Base-by-base conservation (phyloP, 2,797 vertebrate genomes). In the Tenualosa thibaudeaui region DNA sequence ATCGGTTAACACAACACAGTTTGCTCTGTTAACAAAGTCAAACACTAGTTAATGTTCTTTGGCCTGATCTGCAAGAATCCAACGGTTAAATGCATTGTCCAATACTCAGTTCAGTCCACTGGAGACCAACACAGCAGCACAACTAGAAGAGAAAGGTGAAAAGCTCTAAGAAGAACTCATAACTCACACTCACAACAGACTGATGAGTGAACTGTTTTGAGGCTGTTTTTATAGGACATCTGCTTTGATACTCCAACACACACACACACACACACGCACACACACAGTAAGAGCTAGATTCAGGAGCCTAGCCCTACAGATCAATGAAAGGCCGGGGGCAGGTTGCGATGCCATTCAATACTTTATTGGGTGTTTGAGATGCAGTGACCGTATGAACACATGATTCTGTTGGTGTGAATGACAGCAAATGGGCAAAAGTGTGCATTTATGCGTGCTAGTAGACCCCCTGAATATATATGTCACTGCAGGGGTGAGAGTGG, bases 201-300 rank as follows among this genome's bases (percentile, higher is more conserved):
- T 75, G 68, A 75, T 12, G 37, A 17, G 68, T 19, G 68, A 19
- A 40, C 37, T 75, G 68, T 9, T 13, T 17, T 71, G 65, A 71
- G 65, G 9, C 60, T 62, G n/a, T 15, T 71, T 71, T 71, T 71
- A 26, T 13, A 71, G 24, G 65, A 31, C 65, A 40, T 71, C 65
- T 71, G 26, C 65, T 71, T 71, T 13, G 24, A 68, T 68, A 68
- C 62, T 0, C 24, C 26, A 6, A 51, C 26, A 82, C 24, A 78
- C 10, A 75, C 84, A 81, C 68, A 71, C 62, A 54, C 50, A 81
- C 56, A 85, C 43, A 85, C 84, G 83, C 82, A 89, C 87, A 88
- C 86, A 87, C 60, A 89, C 46, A 71, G 40, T 90, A 84, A 85
- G 88, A 90, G 89, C 58, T 88, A 85, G 85, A n/a, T 37, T 13